phyloP scores from a whole-genome alignment of 2,797 vertebrate genomes.

The Phaenicophaeus curvirostris region DNA sequence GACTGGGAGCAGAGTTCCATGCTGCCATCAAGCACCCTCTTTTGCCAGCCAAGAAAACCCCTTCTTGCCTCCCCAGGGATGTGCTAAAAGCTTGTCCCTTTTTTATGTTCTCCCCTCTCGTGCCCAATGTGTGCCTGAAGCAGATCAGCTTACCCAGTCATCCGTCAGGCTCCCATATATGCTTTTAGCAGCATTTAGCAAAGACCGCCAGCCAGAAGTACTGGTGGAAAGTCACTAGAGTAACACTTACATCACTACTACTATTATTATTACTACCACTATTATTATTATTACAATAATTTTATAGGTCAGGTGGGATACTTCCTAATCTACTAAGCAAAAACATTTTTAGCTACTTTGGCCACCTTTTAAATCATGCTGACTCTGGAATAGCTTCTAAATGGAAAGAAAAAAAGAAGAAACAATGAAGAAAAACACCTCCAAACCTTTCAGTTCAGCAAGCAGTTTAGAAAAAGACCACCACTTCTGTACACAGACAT shows the following conservation, averaged over 20 bases:
- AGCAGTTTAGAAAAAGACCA: neutral
- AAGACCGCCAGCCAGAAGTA: neutral
- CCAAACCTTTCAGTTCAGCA: neutral
- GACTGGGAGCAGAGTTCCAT: slow-evolving; percentile 38
- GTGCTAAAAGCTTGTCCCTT: neutral
- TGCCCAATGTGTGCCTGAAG: neutral
- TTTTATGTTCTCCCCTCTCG: neutral
- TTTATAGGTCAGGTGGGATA: neutral
- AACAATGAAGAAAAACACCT: neutral
- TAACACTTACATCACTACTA: neutral
- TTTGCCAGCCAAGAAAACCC: slow-evolving; percentile 20
- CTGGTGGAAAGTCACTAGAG: slow-evolving; percentile 13
- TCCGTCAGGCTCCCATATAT: neutral
- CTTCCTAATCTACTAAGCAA: neutral
- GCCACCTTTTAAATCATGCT: neutral
- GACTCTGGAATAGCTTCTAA: neutral
- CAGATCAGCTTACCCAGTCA: neutral
- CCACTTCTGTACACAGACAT: neutral
- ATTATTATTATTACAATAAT: neutral
- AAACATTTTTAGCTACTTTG: neutral
- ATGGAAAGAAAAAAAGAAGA: neutral
- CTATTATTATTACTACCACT: neutral
- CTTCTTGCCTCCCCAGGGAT: neutral
- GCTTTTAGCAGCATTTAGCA: slow-evolving; percentile 1
- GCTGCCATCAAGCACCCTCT: neutral